phyloP scores from a whole-genome alignment of 2,113 vertebrate species.

The Bubalus kerabau region DNA sequence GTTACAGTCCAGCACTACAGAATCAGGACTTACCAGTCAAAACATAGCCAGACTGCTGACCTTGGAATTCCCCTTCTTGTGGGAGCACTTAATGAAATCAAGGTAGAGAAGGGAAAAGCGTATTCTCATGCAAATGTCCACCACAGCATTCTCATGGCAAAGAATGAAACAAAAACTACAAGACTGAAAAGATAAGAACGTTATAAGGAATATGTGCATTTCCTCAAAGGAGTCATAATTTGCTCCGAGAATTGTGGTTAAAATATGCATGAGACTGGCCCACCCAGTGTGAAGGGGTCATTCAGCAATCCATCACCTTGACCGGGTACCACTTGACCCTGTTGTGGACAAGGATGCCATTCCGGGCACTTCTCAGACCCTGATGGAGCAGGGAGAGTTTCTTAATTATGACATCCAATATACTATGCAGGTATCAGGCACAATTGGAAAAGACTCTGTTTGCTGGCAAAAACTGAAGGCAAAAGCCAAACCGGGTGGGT shows the following conservation, averaged over 20 bases:
- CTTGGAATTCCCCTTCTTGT: not conserved
- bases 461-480: not conserved
- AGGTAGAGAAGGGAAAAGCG: fast-evolving
- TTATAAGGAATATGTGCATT: fast-evolving
- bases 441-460: not conserved
- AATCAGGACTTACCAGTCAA: not conserved
- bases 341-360: no score
- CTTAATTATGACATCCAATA: not conserved
- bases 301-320: not conserved
- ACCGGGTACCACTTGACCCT: no score
- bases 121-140: fast-evolving
- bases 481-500: not conserved
- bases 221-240: not conserved
- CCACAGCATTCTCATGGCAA: not conserved
- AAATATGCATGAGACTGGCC: not conserved
- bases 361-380: not conserved
- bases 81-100: fast-evolving
- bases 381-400: not conserved
- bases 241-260: no score
- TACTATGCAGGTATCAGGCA: fast-evolving
- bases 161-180: not conserved
- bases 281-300: not conserved
- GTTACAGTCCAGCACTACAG: fast-evolving
- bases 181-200: not conserved
- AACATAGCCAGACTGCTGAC: fast-evolving